Evolutionary conservation across 2,113 vertebrate species (phyloP).

Genomic region (Seriola dumerili): DNA sequence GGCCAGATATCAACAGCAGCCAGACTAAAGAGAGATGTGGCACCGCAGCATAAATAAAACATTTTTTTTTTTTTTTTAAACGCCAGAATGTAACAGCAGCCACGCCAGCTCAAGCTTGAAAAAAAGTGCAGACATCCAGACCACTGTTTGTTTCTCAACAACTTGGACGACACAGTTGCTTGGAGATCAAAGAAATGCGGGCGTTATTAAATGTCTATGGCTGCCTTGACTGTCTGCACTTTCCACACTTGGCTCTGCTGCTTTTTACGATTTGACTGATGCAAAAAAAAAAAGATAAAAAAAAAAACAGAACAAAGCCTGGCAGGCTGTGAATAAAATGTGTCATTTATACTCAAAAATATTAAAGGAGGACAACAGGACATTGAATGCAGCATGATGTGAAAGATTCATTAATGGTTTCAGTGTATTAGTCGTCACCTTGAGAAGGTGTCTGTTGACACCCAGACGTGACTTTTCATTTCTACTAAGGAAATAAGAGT

Average conservation of each 20-base stretch:
- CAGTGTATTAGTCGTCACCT: not conserved
- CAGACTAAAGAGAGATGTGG: conserved; percentile 61
- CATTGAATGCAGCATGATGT: not conserved
- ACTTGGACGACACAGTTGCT: conserved; percentile 27
- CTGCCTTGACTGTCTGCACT: conserved; percentile 30
- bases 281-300: too few species aligned
- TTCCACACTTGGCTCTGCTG: conserved; percentile 2
- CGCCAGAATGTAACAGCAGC: conserved; percentile 1
- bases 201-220: conserved; percentile 16
- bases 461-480: not conserved
- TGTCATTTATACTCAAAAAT: conserved; percentile 25
- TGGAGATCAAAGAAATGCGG: conserved; percentile 57
- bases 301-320: conserved; percentile 14
- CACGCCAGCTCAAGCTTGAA: conserved; percentile 30
- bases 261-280: not conserved
- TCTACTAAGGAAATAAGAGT: not conserved
- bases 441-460: not conserved
- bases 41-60: conserved; percentile 11
- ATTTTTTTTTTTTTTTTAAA: not conserved
- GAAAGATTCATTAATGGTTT: conserved; percentile 2
- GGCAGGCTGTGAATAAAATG: conserved; percentile 36
- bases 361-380: not conserved
- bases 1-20: conserved; percentile 32
- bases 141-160: conserved; percentile 47
- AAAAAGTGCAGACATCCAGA: conserved; percentile 40